These are phyloP conservation scores for Linhomoeus sp. DNA, from an alignment of 2,888 invertebrate species.

Conservation along the genomic window DNA sequence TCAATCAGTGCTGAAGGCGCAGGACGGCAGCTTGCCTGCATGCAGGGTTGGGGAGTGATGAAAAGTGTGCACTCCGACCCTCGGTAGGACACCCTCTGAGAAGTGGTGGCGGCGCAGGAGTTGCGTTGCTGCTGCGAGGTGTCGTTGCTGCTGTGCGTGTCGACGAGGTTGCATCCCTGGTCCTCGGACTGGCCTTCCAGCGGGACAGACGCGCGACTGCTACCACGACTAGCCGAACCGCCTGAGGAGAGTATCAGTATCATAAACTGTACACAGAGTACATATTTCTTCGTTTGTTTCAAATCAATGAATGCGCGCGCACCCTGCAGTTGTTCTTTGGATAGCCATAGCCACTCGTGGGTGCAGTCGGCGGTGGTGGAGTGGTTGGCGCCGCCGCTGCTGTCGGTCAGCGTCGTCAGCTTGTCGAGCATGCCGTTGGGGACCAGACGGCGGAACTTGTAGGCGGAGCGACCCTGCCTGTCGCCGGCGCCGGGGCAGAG, in stretches of 20 bases:
- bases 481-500: background rate
- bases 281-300: too few relatives aligned
- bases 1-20: too few relatives aligned
- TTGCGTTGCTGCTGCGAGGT: slow-evolving; percentile 80
- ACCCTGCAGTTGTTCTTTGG: too few relatives aligned
- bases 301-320: too few relatives aligned
- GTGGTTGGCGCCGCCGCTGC: background rate
- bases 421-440: background rate
- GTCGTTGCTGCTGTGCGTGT: slow-evolving; percentile 70
- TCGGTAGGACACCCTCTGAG: slow-evolving; percentile 41
- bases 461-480: background rate
- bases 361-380: background rate
- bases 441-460: background rate
- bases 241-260: too few relatives aligned
- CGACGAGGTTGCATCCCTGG: slow-evolving; percentile 58
- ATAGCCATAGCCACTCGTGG: background rate
- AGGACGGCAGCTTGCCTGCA: too few relatives aligned
- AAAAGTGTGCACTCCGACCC: too few relatives aligned
- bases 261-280: too few relatives aligned
- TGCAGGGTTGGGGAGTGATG: too few relatives aligned
- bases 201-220: too few relatives aligned
- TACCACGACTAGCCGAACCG: too few relatives aligned
- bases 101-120: slow-evolving; percentile 86
- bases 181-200: too few relatives aligned
- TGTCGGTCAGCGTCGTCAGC: background rate